phyloP scores from a whole-genome alignment of 2,113 vertebrate species.

The Larimichthys crocea region DNA sequence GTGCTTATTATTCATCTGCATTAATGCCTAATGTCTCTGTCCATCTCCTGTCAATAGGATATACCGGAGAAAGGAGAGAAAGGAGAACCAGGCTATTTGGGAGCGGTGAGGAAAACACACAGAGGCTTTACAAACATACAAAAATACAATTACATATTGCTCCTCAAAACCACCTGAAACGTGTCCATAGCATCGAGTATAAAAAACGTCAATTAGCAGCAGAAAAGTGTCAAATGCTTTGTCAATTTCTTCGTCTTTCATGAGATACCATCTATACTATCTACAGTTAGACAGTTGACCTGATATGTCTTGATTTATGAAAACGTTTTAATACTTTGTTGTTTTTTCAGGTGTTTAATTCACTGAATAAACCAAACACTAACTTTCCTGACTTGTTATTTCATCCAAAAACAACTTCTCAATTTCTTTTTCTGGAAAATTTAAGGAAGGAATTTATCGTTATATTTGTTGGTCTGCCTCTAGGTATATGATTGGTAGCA shows the following conservation, averaged over 20 bases:
- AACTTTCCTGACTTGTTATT: neutral
- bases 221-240: neutral
- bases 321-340: neutral
- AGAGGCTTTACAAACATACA: neutral
- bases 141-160: neutral
- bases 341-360: too few species aligned
- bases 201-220: neutral
- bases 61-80: slow-evolving; percentile 95
- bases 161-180: neutral
- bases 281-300: neutral
- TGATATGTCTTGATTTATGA: neutral
- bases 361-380: too few species aligned
- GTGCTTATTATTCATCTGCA: neutral
- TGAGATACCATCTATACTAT: neutral
- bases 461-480: neutral
- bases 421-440: neutral
- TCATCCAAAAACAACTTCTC: neutral
- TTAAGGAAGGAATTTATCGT: neutral
- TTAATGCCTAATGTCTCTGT: neutral
- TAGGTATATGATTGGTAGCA: neutral
- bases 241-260: neutral
- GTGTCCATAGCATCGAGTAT: neutral
- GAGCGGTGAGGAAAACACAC: slow-evolving; percentile 85
- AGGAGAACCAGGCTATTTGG: slow-evolving; percentile 91
- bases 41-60: slow-evolving; percentile 45